Evolutionary conservation across 2,888 invertebrate genomes (phyloP), one percentile per base, ranked within the genome.

Genomic region (Mactromeris polynyma): DNA sequence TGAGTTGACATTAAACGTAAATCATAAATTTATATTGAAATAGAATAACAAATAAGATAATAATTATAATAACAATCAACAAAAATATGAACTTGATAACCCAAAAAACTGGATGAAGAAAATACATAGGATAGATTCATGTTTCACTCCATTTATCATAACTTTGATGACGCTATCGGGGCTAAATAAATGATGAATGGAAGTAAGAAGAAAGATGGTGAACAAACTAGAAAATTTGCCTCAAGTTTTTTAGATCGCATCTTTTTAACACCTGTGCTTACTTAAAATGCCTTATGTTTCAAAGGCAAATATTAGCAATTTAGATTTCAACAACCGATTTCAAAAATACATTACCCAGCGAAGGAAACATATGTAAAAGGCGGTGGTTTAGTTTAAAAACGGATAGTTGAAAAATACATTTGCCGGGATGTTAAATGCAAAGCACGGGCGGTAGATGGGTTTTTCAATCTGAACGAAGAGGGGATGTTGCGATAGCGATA

Each of bases 181-280:
- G 33, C 26, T 40, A 40, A 19, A 33, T 6, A 3, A n/a, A 77
- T 81, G 81, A 86, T 86, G 77, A 77, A 82, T 77, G 81, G 26
- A 81, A 84, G 78, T 54, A 19, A 77, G 33, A 54, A 36, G 38
- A 84, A 84, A 38, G 31, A 78, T n/a, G 42, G 11, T n/a, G 54
- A 38, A 54, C 84, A 78, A 84, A 51, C 78, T 84, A 33, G 51
- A 84, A 73, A 73, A 33, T 38, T 40, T 78, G 84, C 40, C 26
- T 46, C 38, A 9, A 81, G 86, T 40, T 64, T 19, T 31, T 33
- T 9, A 26, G 77, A 86, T 83, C 78, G 19, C 81, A 89, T 91
- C 89, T 85, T 54, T n/a, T 38, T 54, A 87, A 85, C 90, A 90
- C 90, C 90, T 90, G 91, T 90, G 89, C 46, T 80, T 38, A 77